Percentiles rank a stretch among this genome's conserved stretches.
Conservation (phyloP, 2,797 vertebrate species). For the Chiroxiphia lanceolata region DNA sequence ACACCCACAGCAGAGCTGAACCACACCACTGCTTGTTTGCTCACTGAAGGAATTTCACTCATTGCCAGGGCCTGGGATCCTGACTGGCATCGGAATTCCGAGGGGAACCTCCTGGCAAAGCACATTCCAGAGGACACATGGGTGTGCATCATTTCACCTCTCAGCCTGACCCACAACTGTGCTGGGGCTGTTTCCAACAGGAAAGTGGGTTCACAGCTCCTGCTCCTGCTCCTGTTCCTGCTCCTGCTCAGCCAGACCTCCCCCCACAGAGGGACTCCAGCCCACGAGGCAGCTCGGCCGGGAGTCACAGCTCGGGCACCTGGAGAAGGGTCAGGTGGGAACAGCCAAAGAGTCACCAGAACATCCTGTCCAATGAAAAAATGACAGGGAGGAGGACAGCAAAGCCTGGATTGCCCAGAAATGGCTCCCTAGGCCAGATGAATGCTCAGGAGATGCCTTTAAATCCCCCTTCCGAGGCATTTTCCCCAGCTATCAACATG, state of each 20-base stretch:
- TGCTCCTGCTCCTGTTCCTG: background rate
- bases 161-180: background rate
- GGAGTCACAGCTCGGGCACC: background rate
- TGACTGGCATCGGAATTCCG: accelerated
- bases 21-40: background rate
- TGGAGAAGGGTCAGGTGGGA: accelerated
- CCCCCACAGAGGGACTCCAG: background rate
- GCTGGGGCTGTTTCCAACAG: accelerated
- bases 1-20: background rate
- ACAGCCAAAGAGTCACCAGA: background rate
- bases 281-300: background rate
- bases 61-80: accelerated
- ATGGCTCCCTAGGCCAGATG: accelerated
- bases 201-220: accelerated
- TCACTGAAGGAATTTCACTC: background rate
- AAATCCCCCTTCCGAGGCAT: background rate
- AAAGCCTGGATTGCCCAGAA: background rate
- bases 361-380: background rate
- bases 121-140: accelerated
- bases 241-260: accelerated
- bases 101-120: background rate
- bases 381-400: background rate
- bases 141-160: accelerated
- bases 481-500: background rate
- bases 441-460: background rate